Base-by-base conservation (phyloP, 2,113 vertebrate genomes). In the Ailuropoda melanoleuca region DNA sequence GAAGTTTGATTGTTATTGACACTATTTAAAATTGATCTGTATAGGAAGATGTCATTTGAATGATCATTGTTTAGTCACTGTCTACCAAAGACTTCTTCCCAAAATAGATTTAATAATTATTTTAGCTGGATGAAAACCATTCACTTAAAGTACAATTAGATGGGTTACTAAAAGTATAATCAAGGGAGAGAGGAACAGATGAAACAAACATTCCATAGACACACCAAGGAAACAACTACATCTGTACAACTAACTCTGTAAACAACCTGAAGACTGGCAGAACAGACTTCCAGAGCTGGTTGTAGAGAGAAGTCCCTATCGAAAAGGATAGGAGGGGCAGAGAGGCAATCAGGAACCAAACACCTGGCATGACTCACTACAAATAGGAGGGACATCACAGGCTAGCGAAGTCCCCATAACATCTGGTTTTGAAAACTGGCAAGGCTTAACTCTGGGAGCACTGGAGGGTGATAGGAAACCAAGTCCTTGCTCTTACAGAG, bases 21-120 rank as follows among this genome's bases (percentile, higher is more conserved):
- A 62, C 46, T 72, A 90, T 43, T 87, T 64, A 60, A 92, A 92
- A 55, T n/a, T 64, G 60, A 82, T 93, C 81, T 68, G 56, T 66
- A 58, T n/a, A 60, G 23, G 8, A 83, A 91, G 78, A 53, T 64
- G 17, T 37, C 34, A 90, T 53, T 91, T 68, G 15, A 91, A 86
- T 56, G 31, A 48, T 64, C 23, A 56, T 26, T 96, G 39, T 82
- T 70, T 56, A 94, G 68, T 66, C 26, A 74, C 7, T 53, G 4
- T 64, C 72, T 46, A 85, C 14, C 8, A 75, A 74, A 66, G 1
- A 18, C 21, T 43, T 74, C 56, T 84, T 70, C 53, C 8, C 19
- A 2, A 70, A 66, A 62, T 64, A 4, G 43, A 93, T 86, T 90
- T 88, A 93, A 62, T 75, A 66, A 68, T 31, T 24, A 75, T 72